A percentile compares a stretch with the other conserved stretches of the same genome.
Conservation (phyloP, 64 coral and sea anemone genomes). For the Actinia tenebrosa region DNA sequence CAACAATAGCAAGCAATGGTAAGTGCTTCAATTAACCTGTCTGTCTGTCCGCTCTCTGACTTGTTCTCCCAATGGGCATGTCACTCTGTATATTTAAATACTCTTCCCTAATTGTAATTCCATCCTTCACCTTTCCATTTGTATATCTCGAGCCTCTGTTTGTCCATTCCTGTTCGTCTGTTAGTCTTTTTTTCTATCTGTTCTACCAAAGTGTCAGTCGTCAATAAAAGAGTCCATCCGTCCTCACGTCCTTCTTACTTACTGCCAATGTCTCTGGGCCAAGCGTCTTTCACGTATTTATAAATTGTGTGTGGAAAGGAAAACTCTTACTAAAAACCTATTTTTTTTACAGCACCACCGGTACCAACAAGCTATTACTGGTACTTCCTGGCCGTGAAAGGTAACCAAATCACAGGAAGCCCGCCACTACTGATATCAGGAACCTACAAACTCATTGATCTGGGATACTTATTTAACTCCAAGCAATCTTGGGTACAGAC, state of each 20-base stretch:
- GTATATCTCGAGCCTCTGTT: too few relatives aligned
- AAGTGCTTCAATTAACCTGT: background rate
- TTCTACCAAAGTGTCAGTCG: too few relatives aligned
- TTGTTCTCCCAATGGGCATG: background rate
- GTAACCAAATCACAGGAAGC: conserved; percentile 46
- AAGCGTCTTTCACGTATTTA: too few relatives aligned
- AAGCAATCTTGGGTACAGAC: conserved; percentile 50
- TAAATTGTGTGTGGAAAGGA: too few relatives aligned
- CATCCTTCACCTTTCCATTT: too few relatives aligned
- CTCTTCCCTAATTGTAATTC: too few relatives aligned
- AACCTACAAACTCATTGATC: conserved; percentile 54
- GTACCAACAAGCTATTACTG: conserved; percentile 86
- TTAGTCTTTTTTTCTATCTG: background rate
- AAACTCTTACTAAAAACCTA: background rate
- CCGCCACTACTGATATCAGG: conserved; percentile 60
- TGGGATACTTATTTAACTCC: conserved; percentile 60
- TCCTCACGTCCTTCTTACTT: background rate
- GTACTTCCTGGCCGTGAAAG: conserved; percentile 70
- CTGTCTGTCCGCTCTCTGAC: background rate
- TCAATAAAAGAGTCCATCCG: too few relatives aligned
- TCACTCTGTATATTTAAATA: too few relatives aligned
- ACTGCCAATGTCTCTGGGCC: too few relatives aligned
- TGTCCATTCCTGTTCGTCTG: too few relatives aligned
- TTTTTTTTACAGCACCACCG: conserved; percentile 54
- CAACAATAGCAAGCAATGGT: conserved; percentile 55